phyloP scores from a whole-genome alignment of 2,797 vertebrate genomes.

The Gorsachius magnificus region DNA sequence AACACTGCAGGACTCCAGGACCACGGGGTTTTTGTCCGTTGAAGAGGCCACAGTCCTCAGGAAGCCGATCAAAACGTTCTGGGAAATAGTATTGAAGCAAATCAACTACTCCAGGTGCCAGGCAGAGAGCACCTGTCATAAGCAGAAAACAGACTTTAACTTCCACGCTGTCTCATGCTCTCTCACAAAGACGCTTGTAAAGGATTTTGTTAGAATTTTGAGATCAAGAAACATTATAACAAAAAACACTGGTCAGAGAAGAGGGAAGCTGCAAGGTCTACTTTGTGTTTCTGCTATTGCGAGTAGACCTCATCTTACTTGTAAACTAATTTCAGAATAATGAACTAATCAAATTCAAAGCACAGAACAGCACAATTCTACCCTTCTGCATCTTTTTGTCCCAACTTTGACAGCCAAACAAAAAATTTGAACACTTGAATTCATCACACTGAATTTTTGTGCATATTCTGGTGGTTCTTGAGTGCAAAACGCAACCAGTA shows the following conservation, averaged over 20 bases:
- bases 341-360: not conserved
- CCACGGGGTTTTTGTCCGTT: slow-evolving; percentile 46
- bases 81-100: slow-evolving; percentile 72
- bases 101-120: slow-evolving; percentile 66
- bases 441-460: not conserved
- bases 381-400: not conserved
- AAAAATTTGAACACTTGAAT: not conserved
- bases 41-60: slow-evolving; percentile 65
- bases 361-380: not conserved
- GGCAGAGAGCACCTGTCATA: slow-evolving; percentile 55
- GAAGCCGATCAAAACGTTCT: slow-evolving; percentile 65
- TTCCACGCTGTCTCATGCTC: not conserved
- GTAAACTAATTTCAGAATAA: not conserved
- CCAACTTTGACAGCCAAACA: not conserved
- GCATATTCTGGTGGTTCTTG: not conserved
- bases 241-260: not conserved
- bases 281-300: not conserved
- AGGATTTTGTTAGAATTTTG: not conserved
- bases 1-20: slow-evolving; percentile 64
- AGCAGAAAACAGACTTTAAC: not conserved
- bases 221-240: not conserved
- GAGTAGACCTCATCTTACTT: not conserved
- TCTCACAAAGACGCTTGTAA: not conserved
- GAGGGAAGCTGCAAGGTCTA: not conserved
- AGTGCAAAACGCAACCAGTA: not conserved